Evolutionary conservation across 2,797 vertebrate genomes (phyloP).

Genomic region (Galago senegalensis): DNA sequence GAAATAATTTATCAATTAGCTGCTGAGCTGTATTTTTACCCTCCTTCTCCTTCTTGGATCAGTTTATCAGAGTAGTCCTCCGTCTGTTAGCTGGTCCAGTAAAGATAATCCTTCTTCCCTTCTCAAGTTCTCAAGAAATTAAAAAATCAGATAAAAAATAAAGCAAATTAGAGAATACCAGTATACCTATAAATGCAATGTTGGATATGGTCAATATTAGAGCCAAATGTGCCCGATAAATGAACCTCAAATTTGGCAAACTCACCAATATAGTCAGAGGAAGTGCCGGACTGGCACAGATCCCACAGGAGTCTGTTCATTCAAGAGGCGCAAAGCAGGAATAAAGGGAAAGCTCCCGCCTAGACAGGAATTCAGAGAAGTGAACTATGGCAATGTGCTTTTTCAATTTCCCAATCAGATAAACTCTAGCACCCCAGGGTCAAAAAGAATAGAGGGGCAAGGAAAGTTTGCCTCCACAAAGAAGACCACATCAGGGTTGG

Average conservation of each 20-base stretch:
- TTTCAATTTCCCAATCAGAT: not conserved
- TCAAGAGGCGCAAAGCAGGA: not conserved
- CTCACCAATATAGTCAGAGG: not conserved
- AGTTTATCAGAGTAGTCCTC: not conserved
- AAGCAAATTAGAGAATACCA: not conserved
- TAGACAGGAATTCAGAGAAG: not conserved
- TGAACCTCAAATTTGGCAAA: not conserved
- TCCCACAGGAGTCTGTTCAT: rapidly evolving
- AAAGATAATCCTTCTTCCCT: not conserved
- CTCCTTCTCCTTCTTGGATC: not conserved
- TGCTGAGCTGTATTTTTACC: not conserved
- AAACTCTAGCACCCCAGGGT: not conserved
- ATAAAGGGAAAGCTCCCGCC: not conserved
- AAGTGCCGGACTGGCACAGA: not conserved
- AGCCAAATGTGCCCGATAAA: not conserved
- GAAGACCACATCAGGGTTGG: not conserved
- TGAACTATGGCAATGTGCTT: not conserved
- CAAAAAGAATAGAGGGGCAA: not conserved
- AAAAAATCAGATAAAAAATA: not conserved
- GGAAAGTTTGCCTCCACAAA: not conserved
- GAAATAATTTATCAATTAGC: slow-evolving; percentile 64
- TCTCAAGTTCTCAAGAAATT: not conserved
- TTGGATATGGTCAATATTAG: not conserved
- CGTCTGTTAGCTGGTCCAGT: not conserved
- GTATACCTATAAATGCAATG: not conserved